These are phyloP conservation scores for Ctenosaura bakeri DNA, from an alignment of 2,797 vertebrate species.

Conservation along the genomic window DNA sequence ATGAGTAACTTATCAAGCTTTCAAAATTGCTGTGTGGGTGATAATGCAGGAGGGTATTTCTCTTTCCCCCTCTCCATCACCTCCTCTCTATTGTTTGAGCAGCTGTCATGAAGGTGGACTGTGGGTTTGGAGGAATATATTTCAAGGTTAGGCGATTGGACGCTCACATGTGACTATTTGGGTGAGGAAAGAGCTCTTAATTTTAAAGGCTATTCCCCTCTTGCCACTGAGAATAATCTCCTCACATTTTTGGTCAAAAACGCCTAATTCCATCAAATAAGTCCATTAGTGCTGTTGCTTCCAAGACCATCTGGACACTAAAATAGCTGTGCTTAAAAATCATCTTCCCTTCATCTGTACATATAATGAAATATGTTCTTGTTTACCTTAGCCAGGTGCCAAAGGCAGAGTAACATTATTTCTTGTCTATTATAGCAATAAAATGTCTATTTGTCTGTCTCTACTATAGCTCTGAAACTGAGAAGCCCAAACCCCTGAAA, in stretches of 20 bases:
- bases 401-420: not conserved
- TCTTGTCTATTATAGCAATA: not conserved
- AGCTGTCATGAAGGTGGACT: slow-evolving; percentile 78
- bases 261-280: slow-evolving; percentile 75
- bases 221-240: slow-evolving; percentile 76
- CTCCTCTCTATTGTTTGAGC: slow-evolving; percentile 68
- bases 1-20: slow-evolving; percentile 69
- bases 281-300: slow-evolving; percentile 70
- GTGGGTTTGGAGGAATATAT: slow-evolving; percentile 76
- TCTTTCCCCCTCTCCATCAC: slow-evolving; percentile 37
- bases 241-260: slow-evolving; percentile 75
- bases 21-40: slow-evolving; percentile 65
- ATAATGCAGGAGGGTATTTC: slow-evolving; percentile 53
- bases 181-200: slow-evolving; percentile 68
- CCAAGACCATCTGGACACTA: slow-evolving; percentile 72
- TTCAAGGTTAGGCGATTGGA: slow-evolving; percentile 72
- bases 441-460: not conserved
- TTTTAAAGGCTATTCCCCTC: slow-evolving; percentile 73
- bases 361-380: slow-evolving; percentile 65
- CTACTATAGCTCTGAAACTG: too few relatives aligned
- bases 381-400: slow-evolving; percentile 66
- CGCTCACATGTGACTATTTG: slow-evolving; percentile 70
- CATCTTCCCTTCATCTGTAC: slow-evolving; percentile 56
- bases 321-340: slow-evolving; percentile 72
- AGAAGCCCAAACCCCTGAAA: too few relatives aligned